Evolutionary conservation across 2,797 vertebrate genomes (phyloP).

Genomic region (Antrozous pallidus): DNA sequence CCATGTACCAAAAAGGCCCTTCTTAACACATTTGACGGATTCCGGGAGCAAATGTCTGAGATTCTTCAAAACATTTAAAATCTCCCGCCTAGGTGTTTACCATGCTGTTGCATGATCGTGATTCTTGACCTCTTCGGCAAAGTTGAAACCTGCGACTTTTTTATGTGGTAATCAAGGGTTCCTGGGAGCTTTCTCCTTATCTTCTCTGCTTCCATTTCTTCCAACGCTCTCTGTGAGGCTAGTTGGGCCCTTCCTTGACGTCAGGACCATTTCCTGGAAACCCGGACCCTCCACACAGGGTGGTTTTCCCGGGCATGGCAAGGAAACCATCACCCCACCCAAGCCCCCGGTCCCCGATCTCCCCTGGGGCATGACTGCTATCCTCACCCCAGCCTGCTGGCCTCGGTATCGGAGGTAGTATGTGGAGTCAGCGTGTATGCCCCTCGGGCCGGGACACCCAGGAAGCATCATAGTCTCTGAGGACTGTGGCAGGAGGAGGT

Average conservation of each 20-base stretch:
- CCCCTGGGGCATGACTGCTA: background rate
- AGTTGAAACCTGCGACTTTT: background rate
- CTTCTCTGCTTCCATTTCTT: background rate
- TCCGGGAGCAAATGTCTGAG: background rate
- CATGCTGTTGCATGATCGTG: rapidly evolving
- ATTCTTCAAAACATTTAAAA: background rate
- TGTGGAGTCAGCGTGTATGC: background rate
- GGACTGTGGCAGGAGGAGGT: background rate
- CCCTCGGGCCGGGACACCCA: background rate
- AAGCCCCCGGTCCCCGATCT: rapidly evolving
- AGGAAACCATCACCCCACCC: background rate
- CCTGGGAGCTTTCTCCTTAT: background rate
- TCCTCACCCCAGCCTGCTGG: background rate
- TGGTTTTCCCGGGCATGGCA: background rate
- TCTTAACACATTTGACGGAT: background rate
- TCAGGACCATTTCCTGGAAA: background rate
- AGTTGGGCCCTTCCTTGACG: background rate
- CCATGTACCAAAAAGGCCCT: background rate
- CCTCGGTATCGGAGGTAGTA: background rate
- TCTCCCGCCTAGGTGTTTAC: rapidly evolving
- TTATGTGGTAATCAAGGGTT: background rate
- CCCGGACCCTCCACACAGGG: background rate
- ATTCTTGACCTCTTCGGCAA: background rate
- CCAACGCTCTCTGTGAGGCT: background rate
- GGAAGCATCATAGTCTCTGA: background rate